Conservation (phyloP, 1,140 invertebrate genomes). For the Pseudomyrmex pallidus region DNA sequence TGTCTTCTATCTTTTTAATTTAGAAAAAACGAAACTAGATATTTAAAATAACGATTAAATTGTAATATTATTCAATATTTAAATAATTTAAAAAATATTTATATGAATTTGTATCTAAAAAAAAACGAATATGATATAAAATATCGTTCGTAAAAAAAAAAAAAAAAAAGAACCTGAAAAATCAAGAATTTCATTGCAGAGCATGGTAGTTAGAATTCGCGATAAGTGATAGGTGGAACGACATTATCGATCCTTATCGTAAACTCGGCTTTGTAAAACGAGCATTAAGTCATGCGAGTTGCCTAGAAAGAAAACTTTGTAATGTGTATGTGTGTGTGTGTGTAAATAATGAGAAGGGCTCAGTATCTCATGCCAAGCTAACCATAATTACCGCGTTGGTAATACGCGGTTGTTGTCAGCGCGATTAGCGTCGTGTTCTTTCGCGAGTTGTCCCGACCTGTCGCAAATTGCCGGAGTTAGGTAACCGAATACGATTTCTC, state of each 20-base stretch:
- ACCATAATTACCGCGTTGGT: slow-evolving; percentile 73
- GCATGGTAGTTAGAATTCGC: slow-evolving; percentile 58
- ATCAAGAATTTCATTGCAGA: slow-evolving; percentile 32
- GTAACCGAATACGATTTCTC: slow-evolving; percentile 57
- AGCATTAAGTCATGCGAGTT: not conserved
- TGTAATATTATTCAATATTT: too few relatives aligned
- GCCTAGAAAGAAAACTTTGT: slow-evolving; percentile 39
- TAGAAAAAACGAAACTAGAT: not conserved
- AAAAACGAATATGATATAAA: not conserved
- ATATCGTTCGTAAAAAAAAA: not conserved
- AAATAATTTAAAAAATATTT: not conserved
- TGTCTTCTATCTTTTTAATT: not conserved
- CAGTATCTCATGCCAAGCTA: slow-evolving; percentile 69
- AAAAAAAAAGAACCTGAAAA: not conserved
- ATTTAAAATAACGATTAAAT: too few relatives aligned
- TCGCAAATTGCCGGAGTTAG: slow-evolving; percentile 69
- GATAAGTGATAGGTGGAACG: slow-evolving; percentile 61
- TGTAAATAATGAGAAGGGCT: slow-evolving; percentile 67
- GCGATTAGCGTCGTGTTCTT: slow-evolving; percentile 71
- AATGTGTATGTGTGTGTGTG: slow-evolving; percentile 10
- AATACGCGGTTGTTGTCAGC: slow-evolving; percentile 73
- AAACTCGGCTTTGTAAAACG: slow-evolving; percentile 44
- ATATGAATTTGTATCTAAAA: not conserved
- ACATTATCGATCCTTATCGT: slow-evolving; percentile 68
- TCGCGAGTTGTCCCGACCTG: slow-evolving; percentile 31